phyloP scores from a whole-genome alignment of 2,797 vertebrate species.

The Oreochromis mossambicus region DNA sequence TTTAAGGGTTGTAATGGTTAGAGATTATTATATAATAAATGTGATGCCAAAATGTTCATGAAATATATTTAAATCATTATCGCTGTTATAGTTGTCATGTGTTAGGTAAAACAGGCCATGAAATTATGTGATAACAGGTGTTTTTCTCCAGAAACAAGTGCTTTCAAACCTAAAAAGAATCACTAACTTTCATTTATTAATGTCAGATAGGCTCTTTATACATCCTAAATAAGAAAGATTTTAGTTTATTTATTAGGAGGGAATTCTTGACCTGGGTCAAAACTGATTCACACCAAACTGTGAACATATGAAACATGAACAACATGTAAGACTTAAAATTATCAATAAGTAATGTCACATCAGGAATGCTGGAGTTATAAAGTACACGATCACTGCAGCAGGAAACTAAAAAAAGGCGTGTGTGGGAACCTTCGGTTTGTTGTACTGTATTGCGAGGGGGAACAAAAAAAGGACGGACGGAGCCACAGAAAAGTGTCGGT shows the following conservation, averaged over 20 bases:
- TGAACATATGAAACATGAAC: background rate
- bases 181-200: background rate
- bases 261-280: background rate
- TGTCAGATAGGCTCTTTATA: background rate
- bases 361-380: background rate
- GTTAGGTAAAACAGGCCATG: background rate
- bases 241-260: background rate
- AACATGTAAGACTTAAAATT: background rate
- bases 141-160: background rate
- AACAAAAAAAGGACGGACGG: background rate
- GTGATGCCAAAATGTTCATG: too few relatives aligned
- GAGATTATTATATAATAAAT: too few relatives aligned
- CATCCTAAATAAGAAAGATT: background rate
- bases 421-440: background rate
- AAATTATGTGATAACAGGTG: background rate
- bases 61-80: too few relatives aligned
- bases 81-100: too few relatives aligned
- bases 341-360: background rate
- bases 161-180: background rate
- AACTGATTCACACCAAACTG: background rate
- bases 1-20: too few relatives aligned
- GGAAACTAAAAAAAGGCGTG: background rate
- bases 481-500: accelerated
- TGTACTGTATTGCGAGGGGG: background rate
- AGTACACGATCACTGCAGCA: background rate